Base-by-base conservation (phyloP, 2,113 vertebrate genomes). In the Spea bombifrons region DNA sequence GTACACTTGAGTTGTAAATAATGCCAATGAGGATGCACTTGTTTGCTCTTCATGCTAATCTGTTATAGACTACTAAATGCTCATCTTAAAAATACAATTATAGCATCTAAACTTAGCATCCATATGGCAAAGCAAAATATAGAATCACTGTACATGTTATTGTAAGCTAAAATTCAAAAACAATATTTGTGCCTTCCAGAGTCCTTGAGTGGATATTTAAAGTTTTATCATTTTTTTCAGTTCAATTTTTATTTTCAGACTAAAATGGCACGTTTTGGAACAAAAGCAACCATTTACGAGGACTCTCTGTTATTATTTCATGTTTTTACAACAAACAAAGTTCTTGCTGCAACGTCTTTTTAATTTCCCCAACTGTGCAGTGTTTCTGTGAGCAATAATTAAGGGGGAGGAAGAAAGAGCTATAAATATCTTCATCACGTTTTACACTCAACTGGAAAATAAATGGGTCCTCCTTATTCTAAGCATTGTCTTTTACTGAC, bases 371-470 rank as follows among this genome's bases (percentile, higher is more conserved):
- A 50, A 65, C 69, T 65, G 69, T 17, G 17, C 69, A 71, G 9
- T 53, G 59, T 66, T 65, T 78, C 6, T 71, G 10, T 16, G 47
- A 71, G 7, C 46, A 53, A 48, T 46, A 61, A 72, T 72, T 77
- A 78, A 72, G 61, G 7, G 55, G 48, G 69, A 66, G 47, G 75
- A n/a, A n/a, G 47, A 52, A 3, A 12, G 46, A 3, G 15, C 76
- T 72, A 66, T 72, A 72, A 78, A 78, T 72, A 66, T 59, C 46
- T 8, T 8, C 15, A 30, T 72, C 30, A 71, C 68, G 71, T 71
- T 43, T 65, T 78, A 30, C 55, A 53, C 48, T 65, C 68, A 52
- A 50, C 17, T 71, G 59, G 59, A 71, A 71, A 71, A n/a, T 45
- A 48, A 3, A 64, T 30, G n/a, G 48, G 17, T 8, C 48, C 67